A percentile compares a stretch with the other conserved stretches of the same genome.
Evolutionary conservation across 2,113 vertebrate species (phyloP).

Genomic region (Paedocypris sp.): DNA sequence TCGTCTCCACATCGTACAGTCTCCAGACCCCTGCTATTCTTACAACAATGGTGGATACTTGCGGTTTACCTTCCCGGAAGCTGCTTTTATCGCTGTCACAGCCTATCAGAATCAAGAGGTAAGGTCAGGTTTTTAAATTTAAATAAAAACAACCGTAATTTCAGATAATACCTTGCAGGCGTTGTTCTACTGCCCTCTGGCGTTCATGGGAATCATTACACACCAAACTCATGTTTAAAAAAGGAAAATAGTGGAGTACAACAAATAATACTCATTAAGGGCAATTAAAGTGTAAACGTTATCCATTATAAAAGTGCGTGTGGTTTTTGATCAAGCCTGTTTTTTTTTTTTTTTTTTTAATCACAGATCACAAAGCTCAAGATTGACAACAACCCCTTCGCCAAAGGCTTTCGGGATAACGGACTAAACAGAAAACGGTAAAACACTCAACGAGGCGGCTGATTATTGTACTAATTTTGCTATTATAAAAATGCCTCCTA

Average conservation of each 20-base stretch:
- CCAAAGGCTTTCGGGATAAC: constrained; percentile 41
- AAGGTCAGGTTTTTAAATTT: not conserved
- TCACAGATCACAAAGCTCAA: constrained; percentile 43
- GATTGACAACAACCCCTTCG: constrained; percentile 42
- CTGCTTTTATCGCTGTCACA: constrained; percentile 45
- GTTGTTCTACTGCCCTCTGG: constrained; percentile 26
- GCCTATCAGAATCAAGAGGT: constrained; percentile 49
- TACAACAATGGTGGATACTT: constrained; percentile 12
- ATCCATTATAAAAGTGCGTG: not conserved
- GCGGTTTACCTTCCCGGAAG: constrained; percentile 40
- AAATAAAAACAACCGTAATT: not conserved
- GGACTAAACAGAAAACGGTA: constrained; percentile 40
- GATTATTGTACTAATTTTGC: not conserved
- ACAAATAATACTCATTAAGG: no score
- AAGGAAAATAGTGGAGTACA: no score
- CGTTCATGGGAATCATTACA: not conserved
- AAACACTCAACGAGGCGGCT: not conserved
- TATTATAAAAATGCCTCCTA: not conserved
- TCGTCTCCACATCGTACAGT: constrained; percentile 40
- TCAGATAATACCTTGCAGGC: not conserved
- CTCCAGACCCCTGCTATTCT: constrained; percentile 24
- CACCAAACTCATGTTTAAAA: no score
- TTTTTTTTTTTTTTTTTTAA: not conserved
- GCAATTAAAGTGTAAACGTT: no score
- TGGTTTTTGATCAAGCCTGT: not conserved